These are phyloP conservation scores for Coelopa pilipes DNA, from an alignment of 2,888 invertebrate genomes.

Conservation along the genomic window DNA sequence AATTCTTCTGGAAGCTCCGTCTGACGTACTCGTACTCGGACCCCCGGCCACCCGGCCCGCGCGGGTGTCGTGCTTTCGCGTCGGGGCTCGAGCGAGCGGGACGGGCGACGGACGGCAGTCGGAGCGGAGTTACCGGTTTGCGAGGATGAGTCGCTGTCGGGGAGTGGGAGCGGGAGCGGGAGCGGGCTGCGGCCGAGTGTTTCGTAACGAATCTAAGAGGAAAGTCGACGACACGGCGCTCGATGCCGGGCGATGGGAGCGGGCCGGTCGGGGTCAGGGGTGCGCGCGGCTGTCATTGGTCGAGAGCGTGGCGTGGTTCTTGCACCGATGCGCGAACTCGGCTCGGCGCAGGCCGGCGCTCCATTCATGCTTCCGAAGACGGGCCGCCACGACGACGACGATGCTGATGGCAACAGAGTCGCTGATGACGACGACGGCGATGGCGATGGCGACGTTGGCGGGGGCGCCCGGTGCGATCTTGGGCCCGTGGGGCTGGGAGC, in stretches of 20 bases:
- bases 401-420: conserved; percentile 4
- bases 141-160: background rate
- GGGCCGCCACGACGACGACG: too few species aligned
- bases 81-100: background rate
- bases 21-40: background rate
- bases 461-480: too few species aligned
- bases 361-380: conserved; percentile 21
- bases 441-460: background rate
- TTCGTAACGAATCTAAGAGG: conserved; percentile 36
- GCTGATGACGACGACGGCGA: background rate
- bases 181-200: conserved; percentile 33
- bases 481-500: too few species aligned
- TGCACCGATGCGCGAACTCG: conserved; percentile 26
- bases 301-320: conserved; percentile 53
- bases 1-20: conserved; percentile 7
- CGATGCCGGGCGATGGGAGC: conserved; percentile 29
- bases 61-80: background rate
- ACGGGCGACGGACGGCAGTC: conserved; percentile 2
- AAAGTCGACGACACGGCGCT: conserved; percentile 25
- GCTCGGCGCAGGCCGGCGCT: background rate
- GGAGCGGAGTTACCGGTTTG: conserved; percentile 43
- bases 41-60: background rate
- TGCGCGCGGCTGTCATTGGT: conserved; percentile 50
- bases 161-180: background rate
- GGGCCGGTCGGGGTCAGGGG: conserved; percentile 32